These are phyloP conservation scores for Porites australiensis DNA, from an alignment of 64 coral and sea anemone genomes.

Conservation along the genomic window DNA sequence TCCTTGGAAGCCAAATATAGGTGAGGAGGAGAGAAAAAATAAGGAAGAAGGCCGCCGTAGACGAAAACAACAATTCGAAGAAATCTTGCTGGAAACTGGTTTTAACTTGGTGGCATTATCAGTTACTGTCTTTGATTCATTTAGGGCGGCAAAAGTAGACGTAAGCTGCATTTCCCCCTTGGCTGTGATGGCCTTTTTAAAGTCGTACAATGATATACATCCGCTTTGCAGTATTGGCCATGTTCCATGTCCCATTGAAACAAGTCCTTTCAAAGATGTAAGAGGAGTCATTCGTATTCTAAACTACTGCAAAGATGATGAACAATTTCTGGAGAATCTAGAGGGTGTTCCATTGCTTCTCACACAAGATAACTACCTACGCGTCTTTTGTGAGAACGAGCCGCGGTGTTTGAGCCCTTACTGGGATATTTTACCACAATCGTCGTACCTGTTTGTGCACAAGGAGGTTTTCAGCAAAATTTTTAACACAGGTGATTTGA, in stretches of 20 bases:
- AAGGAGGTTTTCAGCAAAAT: neutral
- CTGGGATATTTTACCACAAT: neutral
- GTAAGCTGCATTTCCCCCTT: neutral
- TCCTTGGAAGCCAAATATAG: neutral
- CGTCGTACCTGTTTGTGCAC: conserved; percentile 30
- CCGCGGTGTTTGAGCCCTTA: conserved; percentile 7
- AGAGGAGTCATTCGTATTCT: neutral
- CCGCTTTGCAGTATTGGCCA: conserved; percentile 8
- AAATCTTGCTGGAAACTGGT: conserved; percentile 25
- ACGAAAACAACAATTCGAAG: neutral
- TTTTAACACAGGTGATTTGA: neutral
- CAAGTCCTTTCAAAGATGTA: neutral
- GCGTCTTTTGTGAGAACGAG: neutral
- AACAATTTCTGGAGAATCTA: conserved; percentile 4
- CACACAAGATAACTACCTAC: conserved; percentile 40
- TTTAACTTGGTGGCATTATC: conserved; percentile 26
- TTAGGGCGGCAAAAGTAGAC: neutral
- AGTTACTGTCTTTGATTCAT: neutral
- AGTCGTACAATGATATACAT: neutral
- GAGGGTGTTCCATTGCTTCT: conserved; percentile 50
- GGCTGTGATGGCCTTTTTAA: conserved; percentile 38
- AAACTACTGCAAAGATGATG: conserved; percentile 45
- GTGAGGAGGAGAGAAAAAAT: neutral
- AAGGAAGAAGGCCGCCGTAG: neutral
- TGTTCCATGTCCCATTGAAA: neutral